Percentiles rank a stretch among this genome's conserved stretches.
These are phyloP conservation scores for Crocidura indochinensis DNA, from an alignment of 2,797 vertebrate genomes.

Conservation along the genomic window DNA sequence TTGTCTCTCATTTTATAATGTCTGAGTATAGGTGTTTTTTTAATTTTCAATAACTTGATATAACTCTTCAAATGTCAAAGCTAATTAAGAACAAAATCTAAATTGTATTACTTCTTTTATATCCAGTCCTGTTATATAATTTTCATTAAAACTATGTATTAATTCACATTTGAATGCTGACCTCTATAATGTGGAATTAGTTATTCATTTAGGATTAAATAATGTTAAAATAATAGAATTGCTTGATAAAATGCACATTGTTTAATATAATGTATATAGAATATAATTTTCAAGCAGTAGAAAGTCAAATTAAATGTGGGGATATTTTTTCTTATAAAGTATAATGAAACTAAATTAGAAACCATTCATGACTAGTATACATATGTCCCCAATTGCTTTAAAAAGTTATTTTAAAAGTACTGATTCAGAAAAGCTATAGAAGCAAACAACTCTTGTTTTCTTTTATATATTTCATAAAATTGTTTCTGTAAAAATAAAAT, in stretches of 20 bases:
- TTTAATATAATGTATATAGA: background rate
- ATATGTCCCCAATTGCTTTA: background rate
- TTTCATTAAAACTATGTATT: background rate
- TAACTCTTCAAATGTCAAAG: conserved; percentile 8
- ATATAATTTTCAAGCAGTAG: background rate
- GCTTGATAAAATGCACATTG: background rate
- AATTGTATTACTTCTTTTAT: background rate
- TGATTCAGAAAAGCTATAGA: background rate
- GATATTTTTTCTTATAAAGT: background rate
- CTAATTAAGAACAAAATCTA: background rate
- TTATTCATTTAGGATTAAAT: background rate
- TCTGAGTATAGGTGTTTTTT: background rate
- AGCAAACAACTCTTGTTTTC: background rate
- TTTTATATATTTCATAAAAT: background rate
- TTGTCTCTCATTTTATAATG: background rate
- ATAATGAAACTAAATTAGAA: background rate
- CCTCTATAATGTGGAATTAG: background rate
- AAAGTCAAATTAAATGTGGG: background rate
- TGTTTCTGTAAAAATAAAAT: conserved; percentile 5
- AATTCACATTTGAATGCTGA: conserved; percentile 7
- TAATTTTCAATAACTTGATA: background rate
- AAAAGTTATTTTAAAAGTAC: background rate
- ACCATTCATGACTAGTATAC: background rate
- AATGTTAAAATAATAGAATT: background rate
- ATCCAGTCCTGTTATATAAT: background rate